phyloP scores from a whole-genome alignment of 2,888 invertebrate genomes.

The Amphipoea lucens region DNA sequence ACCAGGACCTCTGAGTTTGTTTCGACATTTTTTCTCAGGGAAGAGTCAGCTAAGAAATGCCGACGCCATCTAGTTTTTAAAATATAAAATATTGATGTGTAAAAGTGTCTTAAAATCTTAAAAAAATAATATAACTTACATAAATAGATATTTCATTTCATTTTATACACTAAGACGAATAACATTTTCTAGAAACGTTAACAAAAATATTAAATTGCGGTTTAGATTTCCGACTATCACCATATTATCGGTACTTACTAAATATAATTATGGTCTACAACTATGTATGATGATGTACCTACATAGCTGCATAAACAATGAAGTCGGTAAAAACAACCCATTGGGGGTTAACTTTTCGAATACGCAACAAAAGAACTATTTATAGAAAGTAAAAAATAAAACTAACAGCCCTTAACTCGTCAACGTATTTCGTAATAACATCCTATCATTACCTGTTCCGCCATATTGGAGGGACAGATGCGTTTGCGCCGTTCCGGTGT shows the following conservation, averaged over 20 bases:
- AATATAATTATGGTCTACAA: background rate
- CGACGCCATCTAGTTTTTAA: too few species aligned
- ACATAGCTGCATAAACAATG: background rate
- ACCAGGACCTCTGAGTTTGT: background rate
- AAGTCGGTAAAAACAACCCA: too few species aligned
- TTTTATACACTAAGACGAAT: too few species aligned
- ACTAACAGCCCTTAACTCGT: constrained; percentile 31
- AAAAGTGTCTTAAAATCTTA: too few species aligned
- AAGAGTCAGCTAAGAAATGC: background rate
- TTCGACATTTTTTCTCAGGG: background rate
- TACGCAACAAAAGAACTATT: background rate
- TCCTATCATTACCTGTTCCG: constrained; percentile 54
- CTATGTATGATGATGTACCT: background rate
- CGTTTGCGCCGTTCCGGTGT: constrained; percentile 53
- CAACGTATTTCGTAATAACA: constrained; percentile 59
- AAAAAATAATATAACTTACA: too few species aligned
- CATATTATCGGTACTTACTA: background rate
- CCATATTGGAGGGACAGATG: constrained; percentile 61
- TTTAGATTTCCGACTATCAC: background rate
- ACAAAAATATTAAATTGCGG: background rate
- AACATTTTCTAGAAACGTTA: background rate
- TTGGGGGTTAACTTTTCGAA: background rate
- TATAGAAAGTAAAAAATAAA: constrained; percentile 19
- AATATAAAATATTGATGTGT: too few species aligned
- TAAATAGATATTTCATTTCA: too few species aligned